Percentiles rank a stretch among this genome's conserved stretches.
phyloP scores from a whole-genome alignment of 2,113 vertebrate genomes.

The Hystrix cristata region DNA sequence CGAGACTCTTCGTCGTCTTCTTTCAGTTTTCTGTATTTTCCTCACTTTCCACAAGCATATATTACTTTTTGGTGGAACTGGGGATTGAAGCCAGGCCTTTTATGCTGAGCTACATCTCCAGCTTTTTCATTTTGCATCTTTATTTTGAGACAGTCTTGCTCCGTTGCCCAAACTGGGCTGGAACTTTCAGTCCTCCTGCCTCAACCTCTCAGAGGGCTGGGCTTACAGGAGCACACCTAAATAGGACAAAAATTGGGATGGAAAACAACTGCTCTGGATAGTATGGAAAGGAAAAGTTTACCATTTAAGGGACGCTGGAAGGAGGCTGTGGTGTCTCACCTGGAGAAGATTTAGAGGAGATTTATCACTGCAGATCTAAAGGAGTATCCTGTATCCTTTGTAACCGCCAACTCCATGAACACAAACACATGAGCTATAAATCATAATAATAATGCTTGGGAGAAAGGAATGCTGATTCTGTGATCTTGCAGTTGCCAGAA shows the following conservation, averaged over 20 bases:
- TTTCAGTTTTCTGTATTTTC: background rate
- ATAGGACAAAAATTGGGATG: background rate
- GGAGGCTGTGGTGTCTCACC: background rate
- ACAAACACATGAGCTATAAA: background rate
- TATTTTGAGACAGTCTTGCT: background rate
- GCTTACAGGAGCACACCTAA: background rate
- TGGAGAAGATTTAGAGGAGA: background rate
- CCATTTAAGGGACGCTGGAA: background rate
- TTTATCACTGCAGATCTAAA: background rate
- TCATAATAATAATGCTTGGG: background rate
- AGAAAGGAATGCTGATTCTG: background rate
- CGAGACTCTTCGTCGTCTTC: background rate
- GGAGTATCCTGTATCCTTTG: background rate
- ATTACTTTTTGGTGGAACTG: background rate
- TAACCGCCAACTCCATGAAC: slow-evolving; percentile 19
- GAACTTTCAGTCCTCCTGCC: background rate
- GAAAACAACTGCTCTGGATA: background rate
- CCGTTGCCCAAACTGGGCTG: background rate
- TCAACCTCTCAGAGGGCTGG: background rate
- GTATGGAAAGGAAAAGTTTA: background rate
- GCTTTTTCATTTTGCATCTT: background rate
- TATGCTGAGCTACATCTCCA: background rate
- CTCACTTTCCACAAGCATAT: background rate
- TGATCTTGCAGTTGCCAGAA: background rate
- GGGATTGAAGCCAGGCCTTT: background rate